phyloP scores from a whole-genome alignment of 2,888 invertebrate genomes.

The Helleia helle region DNA sequence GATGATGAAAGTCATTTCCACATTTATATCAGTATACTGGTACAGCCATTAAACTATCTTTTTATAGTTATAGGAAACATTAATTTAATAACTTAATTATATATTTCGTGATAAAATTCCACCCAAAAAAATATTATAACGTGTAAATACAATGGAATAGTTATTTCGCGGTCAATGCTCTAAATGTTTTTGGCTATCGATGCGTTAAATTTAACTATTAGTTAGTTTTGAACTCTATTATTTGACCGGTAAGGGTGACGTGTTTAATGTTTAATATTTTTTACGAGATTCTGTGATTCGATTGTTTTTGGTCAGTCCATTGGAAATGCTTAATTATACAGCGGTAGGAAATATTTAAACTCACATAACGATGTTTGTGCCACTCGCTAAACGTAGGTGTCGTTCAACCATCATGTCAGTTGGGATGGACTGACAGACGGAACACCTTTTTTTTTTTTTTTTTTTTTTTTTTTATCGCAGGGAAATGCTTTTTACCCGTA shows the following conservation, averaged over 20 bases:
- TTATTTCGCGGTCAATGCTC: slow-evolving; percentile 32
- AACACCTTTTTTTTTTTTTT: no score
- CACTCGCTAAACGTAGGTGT: no score
- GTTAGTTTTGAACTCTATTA: slow-evolving; percentile 24
- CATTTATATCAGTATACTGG: no score
- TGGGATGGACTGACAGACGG: no score
- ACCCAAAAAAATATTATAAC: neutral
- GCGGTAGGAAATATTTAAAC: slow-evolving; percentile 37
- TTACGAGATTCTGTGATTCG: slow-evolving; percentile 45
- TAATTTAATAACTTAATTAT: neutral
- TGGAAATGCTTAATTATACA: slow-evolving; percentile 64
- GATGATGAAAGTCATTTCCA: no score
- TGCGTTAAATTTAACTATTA: slow-evolving; percentile 32
- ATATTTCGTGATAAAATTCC: no score
- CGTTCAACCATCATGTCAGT: no score
- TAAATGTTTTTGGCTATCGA: slow-evolving; percentile 29
- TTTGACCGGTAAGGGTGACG: slow-evolving; percentile 9
- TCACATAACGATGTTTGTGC: no score
- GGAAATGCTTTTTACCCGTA: no score
- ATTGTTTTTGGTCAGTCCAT: slow-evolving; percentile 63
- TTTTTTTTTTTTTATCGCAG: no score
- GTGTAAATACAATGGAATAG: neutral
- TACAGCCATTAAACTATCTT: neutral
- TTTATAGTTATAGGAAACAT: neutral
- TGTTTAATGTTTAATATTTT: slow-evolving; percentile 20